Evolutionary conservation across 2,888 invertebrate genomes (phyloP).

Genomic region (Chymomyza caudatula): DNA sequence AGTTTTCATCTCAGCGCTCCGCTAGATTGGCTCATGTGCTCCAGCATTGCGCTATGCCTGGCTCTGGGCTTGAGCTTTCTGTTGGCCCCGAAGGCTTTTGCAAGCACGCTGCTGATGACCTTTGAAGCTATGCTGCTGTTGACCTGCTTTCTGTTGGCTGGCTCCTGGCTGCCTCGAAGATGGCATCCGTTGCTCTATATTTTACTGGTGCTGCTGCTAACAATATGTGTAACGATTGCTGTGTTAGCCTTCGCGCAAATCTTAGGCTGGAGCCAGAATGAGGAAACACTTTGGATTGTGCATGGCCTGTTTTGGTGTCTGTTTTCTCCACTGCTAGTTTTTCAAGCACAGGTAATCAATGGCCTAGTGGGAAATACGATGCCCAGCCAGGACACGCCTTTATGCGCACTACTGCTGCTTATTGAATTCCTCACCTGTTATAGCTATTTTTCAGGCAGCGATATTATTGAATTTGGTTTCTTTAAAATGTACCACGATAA

Average conservation of each 20-base stretch:
- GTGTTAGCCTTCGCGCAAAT: neutral
- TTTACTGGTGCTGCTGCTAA: neutral
- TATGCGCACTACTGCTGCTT: constrained; percentile 40
- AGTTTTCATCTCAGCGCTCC: constrained; percentile 35
- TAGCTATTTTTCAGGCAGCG: constrained; percentile 7
- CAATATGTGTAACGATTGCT: neutral
- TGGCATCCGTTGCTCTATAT: neutral
- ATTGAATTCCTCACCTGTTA: constrained; percentile 41
- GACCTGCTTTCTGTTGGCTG: constrained; percentile 23
- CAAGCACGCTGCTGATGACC: neutral
- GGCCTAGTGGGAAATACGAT: constrained; percentile 18
- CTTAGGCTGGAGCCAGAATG: neutral
- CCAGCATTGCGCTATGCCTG: constrained; percentile 24
- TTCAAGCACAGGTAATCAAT: constrained; percentile 44
- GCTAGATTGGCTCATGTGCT: constrained; percentile 40
- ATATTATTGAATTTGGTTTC: neutral
- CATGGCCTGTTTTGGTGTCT: constrained; percentile 19
- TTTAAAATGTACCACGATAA: neutral
- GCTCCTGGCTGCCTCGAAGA: constrained; percentile 23
- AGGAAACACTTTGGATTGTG: neutral
- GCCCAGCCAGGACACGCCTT: constrained; percentile 39
- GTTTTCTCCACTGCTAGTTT: constrained; percentile 38
- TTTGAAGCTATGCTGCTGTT: constrained; percentile 36
- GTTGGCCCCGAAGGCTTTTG: neutral
- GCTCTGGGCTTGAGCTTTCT: constrained; percentile 18